These are phyloP conservation scores for Pseudococcus jackbeardsleyi DNA, from an alignment of 2,888 invertebrate genomes.

Conservation along the genomic window DNA sequence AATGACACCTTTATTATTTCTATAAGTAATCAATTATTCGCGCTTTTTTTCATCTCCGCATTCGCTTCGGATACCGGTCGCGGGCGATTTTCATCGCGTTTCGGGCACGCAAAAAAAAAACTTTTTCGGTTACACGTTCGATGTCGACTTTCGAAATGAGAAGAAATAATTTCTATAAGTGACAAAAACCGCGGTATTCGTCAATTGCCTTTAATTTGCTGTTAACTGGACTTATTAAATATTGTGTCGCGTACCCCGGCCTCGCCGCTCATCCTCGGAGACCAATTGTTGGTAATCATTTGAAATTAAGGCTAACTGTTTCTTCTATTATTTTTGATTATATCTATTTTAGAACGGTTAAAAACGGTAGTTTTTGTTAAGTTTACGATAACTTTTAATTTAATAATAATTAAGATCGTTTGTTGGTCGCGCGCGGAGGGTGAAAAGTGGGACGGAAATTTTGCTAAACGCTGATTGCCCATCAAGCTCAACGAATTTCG, in stretches of 20 bases:
- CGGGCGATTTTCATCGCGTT: conserved; percentile 2
- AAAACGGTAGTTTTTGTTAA: conserved; percentile 65
- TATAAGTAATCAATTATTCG: conserved; percentile 61
- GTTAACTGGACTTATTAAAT: conserved; percentile 65
- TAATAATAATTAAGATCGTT: conserved; percentile 62
- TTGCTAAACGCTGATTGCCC: conserved; percentile 17
- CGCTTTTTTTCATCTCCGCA: neutral
- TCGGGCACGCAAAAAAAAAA: conserved; percentile 44
- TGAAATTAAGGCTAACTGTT: conserved; percentile 65
- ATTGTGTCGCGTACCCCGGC: conserved; percentile 61
- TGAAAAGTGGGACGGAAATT: conserved; percentile 59
- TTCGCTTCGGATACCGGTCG: neutral
- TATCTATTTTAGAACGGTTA: conserved; percentile 65
- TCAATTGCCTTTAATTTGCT: conserved; percentile 65
- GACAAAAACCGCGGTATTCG: conserved; percentile 65
- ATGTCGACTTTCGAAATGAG: conserved; percentile 64
- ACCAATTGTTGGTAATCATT: conserved; percentile 65
- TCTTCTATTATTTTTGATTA: conserved; percentile 65
- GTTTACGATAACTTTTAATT: conserved; percentile 65
- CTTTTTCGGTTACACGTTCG: conserved; percentile 63
- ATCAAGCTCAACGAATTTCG: neutral
- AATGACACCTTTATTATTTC: conserved; percentile 60
- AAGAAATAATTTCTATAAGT: conserved; percentile 65
- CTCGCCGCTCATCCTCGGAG: conserved; percentile 57
- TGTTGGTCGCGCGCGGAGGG: conserved; percentile 50